A percentile compares a stretch with the other conserved stretches of the same genome.
Evolutionary conservation across 2,113 vertebrate genomes (phyloP).

Genomic region (Salvelinus namaycush): DNA sequence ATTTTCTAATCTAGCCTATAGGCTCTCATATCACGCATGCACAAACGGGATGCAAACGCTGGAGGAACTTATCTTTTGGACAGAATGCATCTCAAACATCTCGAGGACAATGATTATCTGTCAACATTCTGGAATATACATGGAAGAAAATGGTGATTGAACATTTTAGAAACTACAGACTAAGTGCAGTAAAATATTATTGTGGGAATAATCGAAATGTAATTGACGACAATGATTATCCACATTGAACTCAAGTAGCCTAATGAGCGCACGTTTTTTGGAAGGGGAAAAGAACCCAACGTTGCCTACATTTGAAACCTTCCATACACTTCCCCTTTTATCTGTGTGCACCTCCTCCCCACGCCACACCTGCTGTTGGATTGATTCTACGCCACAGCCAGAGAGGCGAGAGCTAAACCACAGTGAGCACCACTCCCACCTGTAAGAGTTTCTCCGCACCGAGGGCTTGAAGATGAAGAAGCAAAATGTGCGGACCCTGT

Average conservation of each 20-base stretch:
- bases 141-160: neutral
- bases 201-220: no score
- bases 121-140: neutral
- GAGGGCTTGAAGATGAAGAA: slow-evolving; percentile 80
- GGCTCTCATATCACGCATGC: no score
- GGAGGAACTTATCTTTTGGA: no score
- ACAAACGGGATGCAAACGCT: no score
- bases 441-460: slow-evolving; percentile 50
- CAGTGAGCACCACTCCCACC: slow-evolving; percentile 49
- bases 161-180: no score
- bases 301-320: neutral
- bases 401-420: slow-evolving; percentile 24
- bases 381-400: slow-evolving; percentile 52
- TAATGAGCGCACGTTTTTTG: no score
- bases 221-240: no score
- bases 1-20: no score
- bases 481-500: slow-evolving; percentile 89
- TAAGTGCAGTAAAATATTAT: neutral
- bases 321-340: neutral
- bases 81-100: no score
- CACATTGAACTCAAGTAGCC: neutral
- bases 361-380: slow-evolving; percentile 1
- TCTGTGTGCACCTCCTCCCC: neutral
- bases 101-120: no score
- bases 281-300: no score